Percentiles rank a stretch among this genome's conserved stretches.
Conservation (phyloP, 2,888 invertebrate genomes). For the Phania funesta region DNA sequence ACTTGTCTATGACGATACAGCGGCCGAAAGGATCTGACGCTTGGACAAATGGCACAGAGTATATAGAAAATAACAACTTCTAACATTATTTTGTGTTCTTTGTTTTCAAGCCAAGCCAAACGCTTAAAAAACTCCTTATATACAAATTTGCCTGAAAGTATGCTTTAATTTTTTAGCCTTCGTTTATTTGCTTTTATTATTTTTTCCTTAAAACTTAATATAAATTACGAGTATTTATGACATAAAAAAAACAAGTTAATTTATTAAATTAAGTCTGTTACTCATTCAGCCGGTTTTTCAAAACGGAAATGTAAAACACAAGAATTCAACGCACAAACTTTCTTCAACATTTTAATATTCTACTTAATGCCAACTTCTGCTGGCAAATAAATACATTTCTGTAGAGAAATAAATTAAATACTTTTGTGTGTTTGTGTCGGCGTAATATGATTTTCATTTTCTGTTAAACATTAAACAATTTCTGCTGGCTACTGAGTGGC, state of each 20-base stretch:
- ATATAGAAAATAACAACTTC: too few species aligned
- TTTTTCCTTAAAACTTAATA: neutral
- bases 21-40: too few species aligned
- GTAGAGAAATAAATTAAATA: slow-evolving; percentile 3
- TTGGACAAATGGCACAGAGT: too few species aligned
- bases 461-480: neutral
- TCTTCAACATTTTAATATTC: neutral
- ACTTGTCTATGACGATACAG: too few species aligned
- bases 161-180: neutral
- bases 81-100: too few species aligned
- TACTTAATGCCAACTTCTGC: slow-evolving; percentile 3
- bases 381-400: neutral
- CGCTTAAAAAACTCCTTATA: too few species aligned
- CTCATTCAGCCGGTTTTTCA: neutral
- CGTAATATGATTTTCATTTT: slow-evolving; percentile 8
- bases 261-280: slow-evolving; percentile 30
- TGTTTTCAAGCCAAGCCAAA: too few species aligned
- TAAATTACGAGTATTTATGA: slow-evolving; percentile 7
- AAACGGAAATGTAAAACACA: slow-evolving; percentile 48
- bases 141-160: slow-evolving; percentile 8
- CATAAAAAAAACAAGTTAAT: slow-evolving; percentile 1
- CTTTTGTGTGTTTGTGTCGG: slow-evolving; percentile 11
- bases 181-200: neutral
- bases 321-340: slow-evolving; percentile 4
- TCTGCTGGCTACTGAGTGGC: neutral